A percentile compares a stretch with the other conserved stretches of the same genome.
Conservation (phyloP, 1,140 invertebrate species). For the Ptiloglossa arizonensis region DNA sequence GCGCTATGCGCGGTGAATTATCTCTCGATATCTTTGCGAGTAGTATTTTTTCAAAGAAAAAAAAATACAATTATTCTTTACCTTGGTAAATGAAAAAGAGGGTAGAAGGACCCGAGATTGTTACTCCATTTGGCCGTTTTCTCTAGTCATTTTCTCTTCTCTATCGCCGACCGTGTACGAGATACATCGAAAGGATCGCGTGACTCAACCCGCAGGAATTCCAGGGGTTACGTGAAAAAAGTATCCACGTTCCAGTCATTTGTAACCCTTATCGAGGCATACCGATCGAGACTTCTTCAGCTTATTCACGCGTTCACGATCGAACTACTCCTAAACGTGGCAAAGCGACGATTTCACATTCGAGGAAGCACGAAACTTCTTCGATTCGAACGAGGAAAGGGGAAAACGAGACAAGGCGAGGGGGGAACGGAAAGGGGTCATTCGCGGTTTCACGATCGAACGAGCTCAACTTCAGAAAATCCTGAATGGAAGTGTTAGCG, state of each 20-base stretch:
- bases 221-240: not conserved
- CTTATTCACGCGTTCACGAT: conserved; percentile 39
- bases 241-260: not conserved
- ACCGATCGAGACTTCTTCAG: not conserved
- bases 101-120: not conserved
- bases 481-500: conserved; percentile 63
- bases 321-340: conserved; percentile 20
- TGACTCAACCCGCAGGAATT: too few relatives aligned
- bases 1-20: too few relatives aligned
- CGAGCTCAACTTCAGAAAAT: conserved; percentile 50
- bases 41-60: too few relatives aligned
- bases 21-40: too few relatives aligned
- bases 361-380: conserved; percentile 43
- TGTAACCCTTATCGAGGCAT: not conserved
- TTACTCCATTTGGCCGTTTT: not conserved
- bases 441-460: conserved; percentile 64
- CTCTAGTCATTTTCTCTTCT: too few relatives aligned
- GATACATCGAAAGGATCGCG: too few relatives aligned
- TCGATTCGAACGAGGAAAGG: not conserved
- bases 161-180: too few relatives aligned
- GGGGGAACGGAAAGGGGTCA: not conserved
- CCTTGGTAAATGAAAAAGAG: too few relatives aligned
- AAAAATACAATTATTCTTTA: too few relatives aligned
- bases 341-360: conserved; percentile 43
- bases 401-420: conserved; percentile 18